Conservation (phyloP, 2,888 invertebrate species). For the Nematopogon swammerdamellus region DNA sequence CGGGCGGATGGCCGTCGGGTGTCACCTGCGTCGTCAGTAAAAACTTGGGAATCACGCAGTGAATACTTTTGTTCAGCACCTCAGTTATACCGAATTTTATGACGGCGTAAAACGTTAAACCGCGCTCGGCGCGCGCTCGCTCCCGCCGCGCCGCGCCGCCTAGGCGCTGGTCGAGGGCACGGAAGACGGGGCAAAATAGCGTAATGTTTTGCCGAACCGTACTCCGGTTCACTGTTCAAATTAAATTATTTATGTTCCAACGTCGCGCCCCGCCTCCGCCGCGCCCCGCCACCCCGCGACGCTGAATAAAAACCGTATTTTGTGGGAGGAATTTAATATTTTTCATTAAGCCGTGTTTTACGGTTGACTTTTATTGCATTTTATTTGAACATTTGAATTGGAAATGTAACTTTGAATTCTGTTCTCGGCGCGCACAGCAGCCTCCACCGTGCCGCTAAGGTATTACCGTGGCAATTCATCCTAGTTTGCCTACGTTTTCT, state of each 20-base stretch:
- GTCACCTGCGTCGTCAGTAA: neutral
- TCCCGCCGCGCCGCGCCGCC: too few species aligned
- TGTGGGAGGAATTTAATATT: neutral
- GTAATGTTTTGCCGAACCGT: neutral
- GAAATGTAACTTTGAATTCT: neutral
- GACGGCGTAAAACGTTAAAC: neutral
- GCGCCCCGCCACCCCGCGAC: too few species aligned
- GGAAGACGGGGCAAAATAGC: neutral
- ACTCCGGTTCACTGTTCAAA: neutral
- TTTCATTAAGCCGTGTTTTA: neutral
- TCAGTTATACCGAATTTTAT: neutral
- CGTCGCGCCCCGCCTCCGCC: too few species aligned
- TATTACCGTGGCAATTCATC: too few species aligned
- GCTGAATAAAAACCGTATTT: neutral
- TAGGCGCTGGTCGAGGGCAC: too few species aligned
- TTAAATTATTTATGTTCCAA: neutral
- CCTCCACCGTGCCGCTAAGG: too few species aligned
- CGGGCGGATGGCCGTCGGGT: neutral
- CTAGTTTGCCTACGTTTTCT: too few species aligned
- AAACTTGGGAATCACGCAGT: neutral
- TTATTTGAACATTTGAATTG: neutral
- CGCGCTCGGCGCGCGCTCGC: neutral
- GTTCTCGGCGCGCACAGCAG: neutral
- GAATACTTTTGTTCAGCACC: neutral
- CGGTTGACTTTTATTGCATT: neutral